Evolutionary conservation across 2,113 vertebrate genomes (phyloP).

Genomic region (Dicaeum eximium): DNA sequence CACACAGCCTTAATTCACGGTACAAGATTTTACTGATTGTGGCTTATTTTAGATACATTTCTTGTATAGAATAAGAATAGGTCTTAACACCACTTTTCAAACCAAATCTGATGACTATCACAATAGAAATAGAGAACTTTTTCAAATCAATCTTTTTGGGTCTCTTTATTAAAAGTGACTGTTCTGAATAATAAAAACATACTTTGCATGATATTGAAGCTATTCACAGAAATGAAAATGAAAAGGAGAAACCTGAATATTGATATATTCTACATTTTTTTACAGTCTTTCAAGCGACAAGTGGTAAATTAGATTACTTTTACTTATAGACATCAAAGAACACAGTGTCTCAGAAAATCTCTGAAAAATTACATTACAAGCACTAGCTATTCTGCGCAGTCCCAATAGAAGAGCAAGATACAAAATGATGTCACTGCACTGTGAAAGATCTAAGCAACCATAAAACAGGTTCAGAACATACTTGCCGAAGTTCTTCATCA

Average conservation of each 20-base stretch:
- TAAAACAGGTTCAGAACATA: neutral
- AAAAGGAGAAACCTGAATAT: neutral
- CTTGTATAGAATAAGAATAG: neutral
- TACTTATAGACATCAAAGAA: constrained; percentile 33
- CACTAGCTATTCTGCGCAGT: neutral
- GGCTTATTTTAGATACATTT: neutral
- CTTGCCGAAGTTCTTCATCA: neutral
- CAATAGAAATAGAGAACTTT: neutral
- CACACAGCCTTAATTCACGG: neutral
- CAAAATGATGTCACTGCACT: neutral
- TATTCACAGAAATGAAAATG: neutral
- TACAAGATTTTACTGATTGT: neutral
- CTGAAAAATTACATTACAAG: neutral
- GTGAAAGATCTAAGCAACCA: neutral
- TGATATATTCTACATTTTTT: neutral
- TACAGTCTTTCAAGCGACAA: neutral
- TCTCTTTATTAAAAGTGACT: neutral
- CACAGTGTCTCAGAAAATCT: neutral
- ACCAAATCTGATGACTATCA: neutral
- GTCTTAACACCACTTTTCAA: neutral
- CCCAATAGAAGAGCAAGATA: neutral
- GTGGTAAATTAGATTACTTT: constrained; percentile 17
- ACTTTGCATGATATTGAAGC: neutral
- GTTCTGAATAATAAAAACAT: neutral
- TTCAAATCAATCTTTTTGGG: neutral